Conservation (phyloP, 2,113 vertebrate species). For the Amblyopsis rosae region DNA sequence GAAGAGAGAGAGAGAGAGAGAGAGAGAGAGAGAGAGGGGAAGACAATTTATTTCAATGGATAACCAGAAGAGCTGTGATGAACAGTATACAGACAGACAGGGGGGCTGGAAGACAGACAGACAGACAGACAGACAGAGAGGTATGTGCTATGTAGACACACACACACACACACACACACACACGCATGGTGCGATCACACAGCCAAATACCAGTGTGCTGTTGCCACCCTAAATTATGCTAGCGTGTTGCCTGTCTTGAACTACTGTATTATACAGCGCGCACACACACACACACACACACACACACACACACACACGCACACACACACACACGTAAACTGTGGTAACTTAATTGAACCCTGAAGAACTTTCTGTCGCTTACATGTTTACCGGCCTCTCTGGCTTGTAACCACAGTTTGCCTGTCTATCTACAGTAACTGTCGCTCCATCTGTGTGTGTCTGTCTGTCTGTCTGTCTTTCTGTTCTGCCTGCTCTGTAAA, state of each 20-base stretch:
- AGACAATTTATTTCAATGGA: background rate
- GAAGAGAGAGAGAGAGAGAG: background rate
- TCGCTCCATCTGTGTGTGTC: background rate
- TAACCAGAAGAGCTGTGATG: no score
- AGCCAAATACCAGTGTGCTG: no score
- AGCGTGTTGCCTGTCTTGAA: conserved; percentile 9
- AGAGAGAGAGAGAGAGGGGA: background rate
- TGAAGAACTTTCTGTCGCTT: background rate
- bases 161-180: conserved; percentile 3
- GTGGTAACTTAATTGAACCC: no score
- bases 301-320: background rate
- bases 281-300: background rate
- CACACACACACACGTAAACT: background rate
- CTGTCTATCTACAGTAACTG: background rate
- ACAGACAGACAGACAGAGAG: background rate
- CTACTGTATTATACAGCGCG: no score
- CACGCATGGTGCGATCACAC: conserved; percentile 23
- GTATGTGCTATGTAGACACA: background rate
- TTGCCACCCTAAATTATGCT: background rate
- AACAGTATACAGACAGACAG: background rate
- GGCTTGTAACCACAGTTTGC: background rate
- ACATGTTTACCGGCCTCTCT: background rate
- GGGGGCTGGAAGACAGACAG: background rate
- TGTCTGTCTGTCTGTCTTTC: background rate
- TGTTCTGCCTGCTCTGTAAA: conserved; percentile 10